Conservation (phyloP, 2,797 vertebrate species). For the Anabacerthia variegaticeps region DNA sequence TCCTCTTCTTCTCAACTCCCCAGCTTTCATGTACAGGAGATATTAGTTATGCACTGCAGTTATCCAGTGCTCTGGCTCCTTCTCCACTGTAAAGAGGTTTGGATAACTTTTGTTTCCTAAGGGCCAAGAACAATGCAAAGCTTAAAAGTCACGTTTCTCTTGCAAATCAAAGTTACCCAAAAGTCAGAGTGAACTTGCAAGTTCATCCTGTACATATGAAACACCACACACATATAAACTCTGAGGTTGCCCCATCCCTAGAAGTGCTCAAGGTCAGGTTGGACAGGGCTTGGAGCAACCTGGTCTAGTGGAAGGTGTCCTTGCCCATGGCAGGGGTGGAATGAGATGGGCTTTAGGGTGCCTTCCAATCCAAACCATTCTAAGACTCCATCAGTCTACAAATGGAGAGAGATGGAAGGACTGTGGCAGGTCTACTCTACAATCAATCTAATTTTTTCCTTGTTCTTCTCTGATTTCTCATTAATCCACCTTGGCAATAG, state of each 20-base stretch:
- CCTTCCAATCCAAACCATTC: neutral
- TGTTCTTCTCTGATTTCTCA: neutral
- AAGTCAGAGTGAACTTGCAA: neutral
- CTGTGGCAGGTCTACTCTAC: neutral
- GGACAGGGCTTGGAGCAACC: neutral
- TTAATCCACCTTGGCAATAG: neutral
- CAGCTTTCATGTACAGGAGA: neutral
- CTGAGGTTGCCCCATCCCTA: neutral
- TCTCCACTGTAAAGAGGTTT: neutral
- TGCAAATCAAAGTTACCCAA: neutral
- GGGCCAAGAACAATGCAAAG: neutral
- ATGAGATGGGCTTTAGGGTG: neutral
- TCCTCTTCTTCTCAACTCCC: neutral
- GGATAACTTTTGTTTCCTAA: neutral
- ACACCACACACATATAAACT: neutral
- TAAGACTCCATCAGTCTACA: neutral
- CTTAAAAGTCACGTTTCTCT: neutral
- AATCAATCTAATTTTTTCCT: neutral
- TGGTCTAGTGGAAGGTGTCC: neutral
- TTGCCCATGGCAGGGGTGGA: neutral
- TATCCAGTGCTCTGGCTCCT: neutral
- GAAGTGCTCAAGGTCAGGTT: neutral
- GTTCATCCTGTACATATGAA: neutral
- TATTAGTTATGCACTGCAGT: neutral
- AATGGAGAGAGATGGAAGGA: neutral